Conservation (phyloP, 2,888 invertebrate genomes). For the Thecocarcelia acutangulata region DNA sequence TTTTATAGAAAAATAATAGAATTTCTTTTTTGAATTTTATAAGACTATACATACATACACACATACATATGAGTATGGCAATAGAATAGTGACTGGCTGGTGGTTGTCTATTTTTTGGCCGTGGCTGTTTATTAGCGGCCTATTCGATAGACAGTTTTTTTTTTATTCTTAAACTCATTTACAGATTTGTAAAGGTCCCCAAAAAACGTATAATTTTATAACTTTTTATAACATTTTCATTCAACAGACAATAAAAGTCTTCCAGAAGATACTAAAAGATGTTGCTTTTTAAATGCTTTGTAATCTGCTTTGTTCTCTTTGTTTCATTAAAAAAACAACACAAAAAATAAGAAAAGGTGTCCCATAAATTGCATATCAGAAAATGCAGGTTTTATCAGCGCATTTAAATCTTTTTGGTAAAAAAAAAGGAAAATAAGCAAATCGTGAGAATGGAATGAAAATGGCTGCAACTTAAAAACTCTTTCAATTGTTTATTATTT, state of each 20-base stretch:
- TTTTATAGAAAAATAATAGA: constrained; percentile 13
- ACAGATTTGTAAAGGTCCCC: constrained; percentile 54
- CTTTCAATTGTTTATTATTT: too few species aligned
- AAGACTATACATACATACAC: too few species aligned
- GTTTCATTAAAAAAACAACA: background rate
- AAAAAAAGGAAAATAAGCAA: constrained; percentile 6
- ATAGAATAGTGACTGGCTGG: too few species aligned
- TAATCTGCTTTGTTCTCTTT: constrained; percentile 34
- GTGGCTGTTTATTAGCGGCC: constrained; percentile 13
- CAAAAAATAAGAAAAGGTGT: constrained; percentile 32
- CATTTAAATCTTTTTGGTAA: constrained; percentile 41
- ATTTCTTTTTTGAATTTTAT: too few species aligned
- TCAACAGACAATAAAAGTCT: constrained; percentile 31
- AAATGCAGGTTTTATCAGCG: constrained; percentile 65
- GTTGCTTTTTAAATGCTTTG: constrained; percentile 40
- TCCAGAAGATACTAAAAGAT: background rate
- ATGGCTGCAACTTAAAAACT: background rate
- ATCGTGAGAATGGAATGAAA: constrained; percentile 37
- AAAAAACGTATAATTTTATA: constrained; percentile 56
- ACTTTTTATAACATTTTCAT: constrained; percentile 65
- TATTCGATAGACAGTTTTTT: constrained; percentile 13
- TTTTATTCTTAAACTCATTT: constrained; percentile 7
- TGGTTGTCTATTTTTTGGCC: too few species aligned
- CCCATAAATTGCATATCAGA: constrained; percentile 65
- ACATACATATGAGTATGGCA: too few species aligned